These are phyloP conservation scores for Lacerta agilis DNA, from an alignment of 2,797 vertebrate genomes.

Conservation along the genomic window DNA sequence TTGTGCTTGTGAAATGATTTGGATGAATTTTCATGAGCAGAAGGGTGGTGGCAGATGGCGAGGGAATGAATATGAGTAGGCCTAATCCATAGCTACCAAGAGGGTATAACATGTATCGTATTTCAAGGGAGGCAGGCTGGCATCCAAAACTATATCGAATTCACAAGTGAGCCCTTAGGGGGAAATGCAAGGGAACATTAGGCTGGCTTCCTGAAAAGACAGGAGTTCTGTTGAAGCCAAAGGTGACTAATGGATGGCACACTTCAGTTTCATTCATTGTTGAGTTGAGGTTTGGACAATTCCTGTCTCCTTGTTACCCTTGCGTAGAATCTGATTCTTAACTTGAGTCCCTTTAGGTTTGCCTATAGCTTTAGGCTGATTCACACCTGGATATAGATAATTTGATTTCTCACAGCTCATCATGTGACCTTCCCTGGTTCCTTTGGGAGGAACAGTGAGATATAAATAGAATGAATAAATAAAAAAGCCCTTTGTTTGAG, in stretches of 20 bases:
- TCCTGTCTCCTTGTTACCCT: not conserved
- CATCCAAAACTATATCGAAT: constrained; percentile 25
- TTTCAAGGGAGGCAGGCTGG: constrained; percentile 38
- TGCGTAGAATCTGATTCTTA: not conserved
- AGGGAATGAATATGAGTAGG: constrained; percentile 56
- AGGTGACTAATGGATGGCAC: not conserved
- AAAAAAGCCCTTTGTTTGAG: too few species aligned
- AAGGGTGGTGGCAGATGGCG: constrained; percentile 70
- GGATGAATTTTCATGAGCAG: constrained; percentile 56
- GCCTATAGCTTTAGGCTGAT: not conserved
- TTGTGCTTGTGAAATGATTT: constrained; percentile 42
- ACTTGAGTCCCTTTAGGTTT: not conserved
- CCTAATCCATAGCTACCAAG: constrained; percentile 58
- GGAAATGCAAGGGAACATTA: constrained; percentile 2
- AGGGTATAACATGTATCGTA: constrained; percentile 42
- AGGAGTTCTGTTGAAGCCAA: constrained; percentile 7
- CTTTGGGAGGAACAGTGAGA: too few species aligned
- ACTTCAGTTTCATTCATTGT: not conserved
- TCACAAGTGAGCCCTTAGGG: constrained; percentile 19
- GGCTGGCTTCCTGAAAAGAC: constrained; percentile 5
- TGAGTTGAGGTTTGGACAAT: not conserved
- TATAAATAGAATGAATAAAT: too few species aligned
- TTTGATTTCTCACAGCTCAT: not conserved
- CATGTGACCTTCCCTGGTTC: not conserved
- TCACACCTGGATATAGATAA: not conserved